These are phyloP conservation scores for Apocheima hispidaria DNA, from an alignment of 2,888 invertebrate species.

Conservation along the genomic window DNA sequence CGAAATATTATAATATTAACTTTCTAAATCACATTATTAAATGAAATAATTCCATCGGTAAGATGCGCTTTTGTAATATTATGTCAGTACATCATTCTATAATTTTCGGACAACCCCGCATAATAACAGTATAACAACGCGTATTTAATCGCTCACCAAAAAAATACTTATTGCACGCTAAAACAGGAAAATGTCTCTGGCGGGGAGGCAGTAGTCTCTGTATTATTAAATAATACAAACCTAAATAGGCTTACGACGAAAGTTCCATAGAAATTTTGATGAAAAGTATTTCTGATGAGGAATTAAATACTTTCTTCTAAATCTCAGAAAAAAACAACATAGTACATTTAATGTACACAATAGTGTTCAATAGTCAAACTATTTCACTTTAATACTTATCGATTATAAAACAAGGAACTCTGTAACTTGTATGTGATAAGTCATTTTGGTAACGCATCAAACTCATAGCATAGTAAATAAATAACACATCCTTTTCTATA, in stretches of 20 bases:
- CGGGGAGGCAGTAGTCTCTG: too few relatives aligned
- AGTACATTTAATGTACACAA: slow-evolving; percentile 50
- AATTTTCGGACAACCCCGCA: not conserved
- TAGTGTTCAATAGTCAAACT: slow-evolving; percentile 35
- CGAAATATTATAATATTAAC: too few relatives aligned
- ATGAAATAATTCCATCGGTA: too few relatives aligned
- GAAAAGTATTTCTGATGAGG: not conserved
- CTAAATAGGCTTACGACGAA: not conserved
- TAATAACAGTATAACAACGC: not conserved
- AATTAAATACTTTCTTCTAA: slow-evolving; percentile 10
- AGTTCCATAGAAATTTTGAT: not conserved
- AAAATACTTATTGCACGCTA: not conserved
- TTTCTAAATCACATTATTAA: too few relatives aligned
- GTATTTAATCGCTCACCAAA: not conserved
- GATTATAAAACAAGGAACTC: slow-evolving; percentile 1
- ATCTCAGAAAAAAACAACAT: slow-evolving; percentile 43
- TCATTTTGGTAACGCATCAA: too few relatives aligned
- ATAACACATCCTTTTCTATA: too few relatives aligned
- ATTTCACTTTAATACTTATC: not conserved
- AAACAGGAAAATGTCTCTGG: not conserved
- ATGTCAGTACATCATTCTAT: not conserved
- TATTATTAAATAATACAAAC: not conserved
- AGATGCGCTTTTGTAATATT: too few relatives aligned
- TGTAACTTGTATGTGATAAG: not conserved
- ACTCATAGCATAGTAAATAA: too few relatives aligned